Evolutionary conservation across 2,888 invertebrate species (phyloP).

Genomic region (Agelastica alni): DNA sequence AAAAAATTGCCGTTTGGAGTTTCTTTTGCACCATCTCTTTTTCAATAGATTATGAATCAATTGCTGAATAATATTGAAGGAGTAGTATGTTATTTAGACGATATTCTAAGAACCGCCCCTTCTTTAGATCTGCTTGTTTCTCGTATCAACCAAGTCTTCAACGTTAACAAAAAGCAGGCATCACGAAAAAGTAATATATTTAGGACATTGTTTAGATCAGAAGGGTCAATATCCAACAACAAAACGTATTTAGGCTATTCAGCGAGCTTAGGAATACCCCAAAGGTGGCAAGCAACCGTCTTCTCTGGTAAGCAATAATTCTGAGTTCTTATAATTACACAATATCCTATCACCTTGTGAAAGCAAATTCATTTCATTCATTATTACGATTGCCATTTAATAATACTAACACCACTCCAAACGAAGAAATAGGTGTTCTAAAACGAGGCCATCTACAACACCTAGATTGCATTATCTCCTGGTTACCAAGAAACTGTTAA

Average conservation of each 20-base stretch:
- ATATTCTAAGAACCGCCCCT: slow-evolving; percentile 11
- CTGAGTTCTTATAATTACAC: not conserved
- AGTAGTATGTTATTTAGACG: slow-evolving; percentile 14
- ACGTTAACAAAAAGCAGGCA: not conserved
- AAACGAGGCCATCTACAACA: slow-evolving; percentile 33
- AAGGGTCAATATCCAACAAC: slow-evolving; percentile 26
- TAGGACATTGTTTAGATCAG: slow-evolving; percentile 29
- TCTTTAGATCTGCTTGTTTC: not conserved
- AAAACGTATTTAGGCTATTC: slow-evolving; percentile 26
- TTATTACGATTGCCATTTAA: not conserved
- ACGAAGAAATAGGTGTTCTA: slow-evolving; percentile 8
- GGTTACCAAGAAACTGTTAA: too few relatives aligned
- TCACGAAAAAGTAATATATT: slow-evolving; percentile 18
- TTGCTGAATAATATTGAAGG: slow-evolving; percentile 16
- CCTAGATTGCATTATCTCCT: slow-evolving; percentile 27
- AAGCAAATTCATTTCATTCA: not conserved
- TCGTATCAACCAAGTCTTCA: not conserved
- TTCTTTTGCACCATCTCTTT: slow-evolving; percentile 26
- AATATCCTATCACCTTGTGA: not conserved
- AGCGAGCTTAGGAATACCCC: too few relatives aligned
- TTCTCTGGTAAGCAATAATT: too few relatives aligned
- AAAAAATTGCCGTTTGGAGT: slow-evolving; percentile 30
- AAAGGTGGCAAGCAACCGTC: too few relatives aligned
- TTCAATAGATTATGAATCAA: slow-evolving; percentile 28
- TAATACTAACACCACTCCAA: not conserved